phyloP scores from a whole-genome alignment of 2,888 invertebrate species.

The Leptinotarsa haldemani region DNA sequence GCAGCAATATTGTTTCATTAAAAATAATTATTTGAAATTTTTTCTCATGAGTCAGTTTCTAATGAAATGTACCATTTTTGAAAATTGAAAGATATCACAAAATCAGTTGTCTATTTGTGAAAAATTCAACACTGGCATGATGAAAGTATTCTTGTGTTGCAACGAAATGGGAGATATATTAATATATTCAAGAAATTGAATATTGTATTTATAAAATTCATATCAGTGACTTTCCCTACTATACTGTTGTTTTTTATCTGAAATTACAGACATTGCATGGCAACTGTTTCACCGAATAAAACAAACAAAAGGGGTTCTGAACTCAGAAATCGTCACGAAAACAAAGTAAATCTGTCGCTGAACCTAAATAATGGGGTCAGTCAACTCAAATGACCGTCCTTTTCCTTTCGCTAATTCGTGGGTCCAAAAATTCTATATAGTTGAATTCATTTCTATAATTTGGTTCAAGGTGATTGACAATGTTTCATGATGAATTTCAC shows the following conservation, averaged over 20 bases:
- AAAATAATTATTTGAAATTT: background rate
- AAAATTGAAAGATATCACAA: too few species aligned
- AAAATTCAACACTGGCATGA: too few species aligned
- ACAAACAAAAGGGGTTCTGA: background rate
- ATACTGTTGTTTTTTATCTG: background rate
- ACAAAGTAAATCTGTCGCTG: conserved; percentile 15
- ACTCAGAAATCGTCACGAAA: conserved; percentile 16
- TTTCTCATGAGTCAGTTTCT: too few species aligned
- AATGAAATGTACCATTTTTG: too few species aligned
- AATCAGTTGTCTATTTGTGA: too few species aligned
- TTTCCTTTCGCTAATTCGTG: conserved; percentile 7
- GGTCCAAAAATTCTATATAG: background rate
- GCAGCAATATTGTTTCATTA: background rate
- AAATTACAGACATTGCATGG: background rate
- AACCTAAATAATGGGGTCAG: conserved; percentile 10
- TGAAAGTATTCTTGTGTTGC: too few species aligned
- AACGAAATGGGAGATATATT: too few species aligned
- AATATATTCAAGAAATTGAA: too few species aligned
- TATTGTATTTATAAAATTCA: too few species aligned
- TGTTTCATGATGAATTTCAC: too few species aligned
- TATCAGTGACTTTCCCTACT: too few species aligned
- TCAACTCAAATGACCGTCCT: conserved; percentile 9
- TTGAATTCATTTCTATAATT: background rate
- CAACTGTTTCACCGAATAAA: background rate
- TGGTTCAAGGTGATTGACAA: too few species aligned